A percentile compares a stretch with the other conserved stretches of the same genome.
Evolutionary conservation across 2,113 vertebrate species (phyloP).

Genomic region (Globicephala melas): DNA sequence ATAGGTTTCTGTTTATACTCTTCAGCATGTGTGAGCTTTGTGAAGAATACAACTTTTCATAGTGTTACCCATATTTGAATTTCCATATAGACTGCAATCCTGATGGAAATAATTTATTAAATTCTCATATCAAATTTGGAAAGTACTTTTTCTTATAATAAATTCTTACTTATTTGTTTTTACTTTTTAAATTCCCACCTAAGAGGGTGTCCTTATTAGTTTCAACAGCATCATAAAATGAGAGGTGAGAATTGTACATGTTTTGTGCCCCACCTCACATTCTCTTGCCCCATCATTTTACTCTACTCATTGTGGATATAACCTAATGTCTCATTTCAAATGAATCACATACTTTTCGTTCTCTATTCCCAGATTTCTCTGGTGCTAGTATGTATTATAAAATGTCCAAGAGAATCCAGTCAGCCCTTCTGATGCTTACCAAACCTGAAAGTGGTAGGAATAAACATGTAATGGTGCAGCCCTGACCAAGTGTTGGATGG

Average conservation of each 20-base stretch:
- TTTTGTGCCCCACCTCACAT: not conserved
- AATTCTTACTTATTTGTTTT: not conserved
- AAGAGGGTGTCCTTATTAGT: not conserved
- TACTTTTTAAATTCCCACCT: not conserved
- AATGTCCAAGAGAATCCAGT: not conserved
- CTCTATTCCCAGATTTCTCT: not conserved
- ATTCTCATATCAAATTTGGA: not conserved
- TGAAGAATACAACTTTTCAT: not conserved
- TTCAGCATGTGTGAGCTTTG: not conserved
- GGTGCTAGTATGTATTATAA: not conserved
- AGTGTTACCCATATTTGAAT: not conserved
- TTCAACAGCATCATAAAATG: not conserved
- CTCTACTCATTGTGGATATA: not conserved
- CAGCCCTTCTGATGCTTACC: not conserved
- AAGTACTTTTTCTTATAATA: not conserved
- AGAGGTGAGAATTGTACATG: not conserved
- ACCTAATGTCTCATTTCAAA: not conserved
- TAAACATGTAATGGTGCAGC: not conserved
- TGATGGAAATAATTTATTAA: not conserved
- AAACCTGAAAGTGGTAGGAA: not conserved
- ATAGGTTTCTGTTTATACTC: not conserved
- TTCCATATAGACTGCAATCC: not conserved
- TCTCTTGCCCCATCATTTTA: not conserved
- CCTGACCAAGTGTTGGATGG: not conserved
- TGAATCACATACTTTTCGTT: not conserved